These are phyloP conservation scores for Dorcus hopei DNA, from an alignment of 2,888 invertebrate genomes.

Conservation along the genomic window DNA sequence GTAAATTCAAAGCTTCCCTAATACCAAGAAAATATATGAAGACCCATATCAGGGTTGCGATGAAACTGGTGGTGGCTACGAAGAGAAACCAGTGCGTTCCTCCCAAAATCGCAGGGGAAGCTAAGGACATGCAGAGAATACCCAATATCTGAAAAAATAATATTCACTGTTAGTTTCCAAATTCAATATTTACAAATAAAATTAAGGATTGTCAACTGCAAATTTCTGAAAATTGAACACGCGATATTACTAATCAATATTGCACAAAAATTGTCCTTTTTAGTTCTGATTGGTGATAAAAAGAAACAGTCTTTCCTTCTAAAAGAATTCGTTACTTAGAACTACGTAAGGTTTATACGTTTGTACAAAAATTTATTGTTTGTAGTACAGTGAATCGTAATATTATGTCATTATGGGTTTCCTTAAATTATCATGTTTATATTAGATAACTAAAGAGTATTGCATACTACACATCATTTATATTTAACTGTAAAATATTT, in stretches of 20 bases:
- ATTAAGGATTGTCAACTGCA: background rate
- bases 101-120: conserved; percentile 62
- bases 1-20: conserved; percentile 72
- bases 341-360: too few relatives aligned
- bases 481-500: too few relatives aligned
- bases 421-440: too few relatives aligned
- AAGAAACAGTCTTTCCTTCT: too few relatives aligned
- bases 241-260: too few relatives aligned
- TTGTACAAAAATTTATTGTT: too few relatives aligned
- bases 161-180: background rate
- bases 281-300: too few relatives aligned
- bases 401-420: too few relatives aligned
- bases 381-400: too few relatives aligned
- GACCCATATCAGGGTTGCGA: conserved; percentile 77
- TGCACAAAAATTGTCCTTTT: too few relatives aligned
- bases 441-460: too few relatives aligned
- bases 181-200: background rate
- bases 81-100: conserved; percentile 82
- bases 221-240: background rate
- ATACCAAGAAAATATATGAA: conserved; percentile 77
- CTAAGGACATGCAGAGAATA: conserved; percentile 80
- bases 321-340: too few relatives aligned
- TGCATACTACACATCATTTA: background rate
- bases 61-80: conserved; percentile 78
- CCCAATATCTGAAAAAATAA: conserved; percentile 68